phyloP scores from a whole-genome alignment of 2,113 vertebrate genomes.

The Bungarus multicinctus region DNA sequence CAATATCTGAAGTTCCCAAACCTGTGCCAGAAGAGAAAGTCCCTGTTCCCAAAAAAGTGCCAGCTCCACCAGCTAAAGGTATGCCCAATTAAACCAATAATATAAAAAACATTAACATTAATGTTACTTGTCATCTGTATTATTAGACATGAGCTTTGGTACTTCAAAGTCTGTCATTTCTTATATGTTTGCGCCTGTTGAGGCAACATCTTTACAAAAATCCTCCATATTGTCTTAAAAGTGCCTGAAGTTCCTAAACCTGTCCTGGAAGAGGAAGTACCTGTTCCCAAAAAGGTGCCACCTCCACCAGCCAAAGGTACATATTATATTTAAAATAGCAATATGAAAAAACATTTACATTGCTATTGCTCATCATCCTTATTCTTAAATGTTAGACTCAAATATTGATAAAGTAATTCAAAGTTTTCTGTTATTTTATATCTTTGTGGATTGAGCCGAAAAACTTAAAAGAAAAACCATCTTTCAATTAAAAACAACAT shows the following conservation, averaged over 20 bases:
- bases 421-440: neutral
- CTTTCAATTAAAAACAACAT: constrained; percentile 15
- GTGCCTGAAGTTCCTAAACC: neutral
- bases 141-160: neutral
- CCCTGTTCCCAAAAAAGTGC: neutral
- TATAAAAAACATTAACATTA: neutral
- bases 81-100: neutral
- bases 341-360: neutral
- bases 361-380: neutral
- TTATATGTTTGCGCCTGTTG: neutral
- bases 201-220: neutral
- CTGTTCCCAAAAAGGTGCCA: neutral
- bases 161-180: neutral
- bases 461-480: neutral
- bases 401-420: neutral
- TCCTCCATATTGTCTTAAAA: neutral
- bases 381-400: neutral
- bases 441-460: neutral
- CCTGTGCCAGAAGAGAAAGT: neutral
- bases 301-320: neutral
- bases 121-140: neutral
- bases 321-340: neutral
- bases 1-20: neutral
- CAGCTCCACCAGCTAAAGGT: neutral
- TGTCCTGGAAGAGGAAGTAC: neutral